These are phyloP conservation scores for Aporrectodea caliginosa DNA, from an alignment of 1,140 invertebrate species.

Conservation along the genomic window DNA sequence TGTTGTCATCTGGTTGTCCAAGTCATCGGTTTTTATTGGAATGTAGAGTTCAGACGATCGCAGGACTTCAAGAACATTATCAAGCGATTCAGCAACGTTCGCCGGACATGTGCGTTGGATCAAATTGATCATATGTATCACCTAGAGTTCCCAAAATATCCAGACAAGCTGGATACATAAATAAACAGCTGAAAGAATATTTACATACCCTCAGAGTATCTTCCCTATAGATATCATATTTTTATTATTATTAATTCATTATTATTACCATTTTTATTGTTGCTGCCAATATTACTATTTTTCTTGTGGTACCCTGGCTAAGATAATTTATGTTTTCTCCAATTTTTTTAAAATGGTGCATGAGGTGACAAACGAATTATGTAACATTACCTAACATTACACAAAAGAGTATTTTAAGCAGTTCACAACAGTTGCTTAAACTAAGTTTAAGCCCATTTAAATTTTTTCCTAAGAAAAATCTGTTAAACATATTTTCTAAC, in stretches of 20 bases:
- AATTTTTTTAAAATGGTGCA: too few relatives aligned
- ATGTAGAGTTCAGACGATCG: conserved; percentile 85
- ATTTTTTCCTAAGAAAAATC: too few relatives aligned
- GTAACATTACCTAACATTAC: too few relatives aligned
- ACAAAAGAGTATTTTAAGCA: too few relatives aligned
- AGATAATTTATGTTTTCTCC: too few relatives aligned
- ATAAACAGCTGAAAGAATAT: neutral
- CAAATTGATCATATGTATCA: neutral
- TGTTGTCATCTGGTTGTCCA: conserved; percentile 81
- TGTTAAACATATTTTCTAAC: too few relatives aligned
- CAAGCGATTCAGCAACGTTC: neutral
- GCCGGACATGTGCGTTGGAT: neutral
- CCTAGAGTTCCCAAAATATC: neutral
- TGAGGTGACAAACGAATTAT: too few relatives aligned
- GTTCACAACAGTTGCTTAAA: too few relatives aligned
- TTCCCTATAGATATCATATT: neutral
- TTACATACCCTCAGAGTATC: neutral
- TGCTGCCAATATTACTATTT: neutral
- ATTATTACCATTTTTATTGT: neutral
- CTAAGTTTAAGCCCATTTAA: too few relatives aligned
- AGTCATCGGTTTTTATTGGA: conserved; percentile 71
- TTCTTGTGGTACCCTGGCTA: too few relatives aligned
- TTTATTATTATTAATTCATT: neutral
- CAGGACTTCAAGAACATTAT: conserved; percentile 76
- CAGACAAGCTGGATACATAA: too few relatives aligned